A percentile compares a stretch with the other conserved stretches of the same genome.
phyloP scores from a whole-genome alignment of 2,888 invertebrate genomes.

The Sarcophaga rosellei region DNA sequence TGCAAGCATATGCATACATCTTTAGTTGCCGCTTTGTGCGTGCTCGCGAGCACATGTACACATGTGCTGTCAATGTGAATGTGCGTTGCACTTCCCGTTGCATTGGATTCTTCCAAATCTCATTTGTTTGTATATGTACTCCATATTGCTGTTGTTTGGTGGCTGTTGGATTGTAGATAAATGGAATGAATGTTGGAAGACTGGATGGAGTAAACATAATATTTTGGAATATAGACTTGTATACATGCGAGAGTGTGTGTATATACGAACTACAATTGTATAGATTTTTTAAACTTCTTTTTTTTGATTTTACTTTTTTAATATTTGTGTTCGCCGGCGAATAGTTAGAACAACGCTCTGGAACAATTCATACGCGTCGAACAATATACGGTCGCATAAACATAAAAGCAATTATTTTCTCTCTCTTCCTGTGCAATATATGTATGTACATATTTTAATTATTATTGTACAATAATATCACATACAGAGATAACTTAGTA shows the following conservation, averaged over 20 bases:
- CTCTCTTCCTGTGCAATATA: background rate
- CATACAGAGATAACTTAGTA: conserved; percentile 30
- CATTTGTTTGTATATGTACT: conserved; percentile 6
- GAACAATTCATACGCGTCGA: conserved; percentile 72
- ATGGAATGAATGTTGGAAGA: conserved; percentile 3
- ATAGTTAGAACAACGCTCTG: conserved; percentile 76
- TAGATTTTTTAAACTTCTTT: conserved; percentile 36
- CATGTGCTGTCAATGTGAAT: background rate
- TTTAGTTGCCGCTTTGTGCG: background rate
- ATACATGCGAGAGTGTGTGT: background rate
- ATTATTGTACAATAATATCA: background rate
- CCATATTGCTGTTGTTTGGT: conserved; percentile 34
- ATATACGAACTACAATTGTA: background rate
- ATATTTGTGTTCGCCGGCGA: conserved; percentile 71
- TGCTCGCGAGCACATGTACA: too few species aligned
- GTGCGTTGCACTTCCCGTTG: conserved; percentile 34
- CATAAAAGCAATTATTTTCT: background rate
- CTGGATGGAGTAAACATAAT: conserved; percentile 51
- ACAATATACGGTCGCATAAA: conserved; percentile 41
- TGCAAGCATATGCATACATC: background rate
- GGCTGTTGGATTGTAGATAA: conserved; percentile 62
- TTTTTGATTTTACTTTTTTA: conserved; percentile 54
- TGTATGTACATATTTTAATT: background rate
- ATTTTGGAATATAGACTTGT: conserved; percentile 37
- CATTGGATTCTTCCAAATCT: conserved; percentile 54